phyloP scores from a whole-genome alignment of 1,140 invertebrate species.

The Neodiprion fabricii region DNA sequence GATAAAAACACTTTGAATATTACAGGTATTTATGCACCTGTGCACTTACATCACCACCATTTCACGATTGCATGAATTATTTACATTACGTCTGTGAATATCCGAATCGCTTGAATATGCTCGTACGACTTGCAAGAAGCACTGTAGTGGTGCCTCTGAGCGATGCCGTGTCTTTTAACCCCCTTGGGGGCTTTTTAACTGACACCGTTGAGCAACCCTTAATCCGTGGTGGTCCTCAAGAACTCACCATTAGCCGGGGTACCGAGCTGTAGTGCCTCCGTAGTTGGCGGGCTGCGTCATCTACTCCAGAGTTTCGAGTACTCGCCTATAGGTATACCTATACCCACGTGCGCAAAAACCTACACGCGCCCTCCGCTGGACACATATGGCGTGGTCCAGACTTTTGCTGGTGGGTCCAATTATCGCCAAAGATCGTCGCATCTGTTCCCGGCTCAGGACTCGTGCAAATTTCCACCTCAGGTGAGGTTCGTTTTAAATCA shows the following conservation, averaged over 20 bases:
- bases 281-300: not conserved
- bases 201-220: constrained; percentile 6
- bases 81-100: no score
- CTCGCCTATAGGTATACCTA: not conserved
- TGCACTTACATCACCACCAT: no score
- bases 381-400: not conserved
- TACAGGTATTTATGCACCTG: no score
- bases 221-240: not conserved
- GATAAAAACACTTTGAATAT: no score
- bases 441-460: no score
- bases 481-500: no score
- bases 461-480: no score
- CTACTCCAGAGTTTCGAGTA: constrained; percentile 7
- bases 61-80: no score
- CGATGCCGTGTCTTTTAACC: not conserved
- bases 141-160: no score
- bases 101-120: no score
- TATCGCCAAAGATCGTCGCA: not conserved
- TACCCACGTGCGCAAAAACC: not conserved
- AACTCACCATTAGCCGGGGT: constrained; percentile 1
- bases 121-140: no score
- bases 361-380: not conserved
- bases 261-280: not conserved
- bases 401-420: not conserved
- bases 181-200: constrained; percentile 4